Conservation (phyloP, 2,888 invertebrate genomes). For the Ectemnius cavifrons region DNA sequence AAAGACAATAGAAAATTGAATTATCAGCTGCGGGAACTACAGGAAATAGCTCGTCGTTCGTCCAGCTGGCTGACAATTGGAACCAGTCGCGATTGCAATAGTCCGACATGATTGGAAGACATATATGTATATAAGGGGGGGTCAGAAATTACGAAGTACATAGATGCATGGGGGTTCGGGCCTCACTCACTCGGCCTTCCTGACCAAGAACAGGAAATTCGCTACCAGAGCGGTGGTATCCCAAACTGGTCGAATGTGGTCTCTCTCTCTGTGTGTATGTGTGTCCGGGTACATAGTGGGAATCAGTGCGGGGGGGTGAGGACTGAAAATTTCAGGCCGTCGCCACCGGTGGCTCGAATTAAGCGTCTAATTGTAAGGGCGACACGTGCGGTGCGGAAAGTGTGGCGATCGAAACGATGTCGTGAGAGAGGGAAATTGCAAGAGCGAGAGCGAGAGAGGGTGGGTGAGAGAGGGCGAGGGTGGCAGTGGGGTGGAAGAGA, state of each 20-base stretch:
- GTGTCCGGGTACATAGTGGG: no score
- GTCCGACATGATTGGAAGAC: no score
- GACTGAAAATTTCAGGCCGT: conserved; percentile 51
- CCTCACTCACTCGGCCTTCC: conserved; percentile 14
- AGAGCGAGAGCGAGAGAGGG: conserved; percentile 13
- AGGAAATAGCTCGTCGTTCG: no score
- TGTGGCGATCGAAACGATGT: conserved; percentile 24
- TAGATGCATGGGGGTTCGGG: conserved; percentile 9
- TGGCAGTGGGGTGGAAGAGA: conserved; percentile 41
- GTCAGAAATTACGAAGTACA: conserved; percentile 42
- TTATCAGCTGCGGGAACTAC: no score
- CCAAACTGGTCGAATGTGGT: conserved; percentile 4
- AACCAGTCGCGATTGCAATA: no score
- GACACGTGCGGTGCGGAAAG: conserved; percentile 60
- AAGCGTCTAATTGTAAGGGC: conserved; percentile 70
- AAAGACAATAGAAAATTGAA: no score
- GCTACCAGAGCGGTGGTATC: conserved; percentile 25
- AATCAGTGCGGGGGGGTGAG: conserved; percentile 24
- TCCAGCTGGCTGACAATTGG: no score
- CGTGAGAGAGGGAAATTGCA: conserved; percentile 25
- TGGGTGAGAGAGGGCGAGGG: conserved; percentile 37
- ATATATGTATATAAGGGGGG: background rate
- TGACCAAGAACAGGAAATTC: conserved; percentile 57
- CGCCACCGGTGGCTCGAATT: conserved; percentile 51
- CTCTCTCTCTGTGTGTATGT: no score